These are phyloP conservation scores for Syrista parreyssii DNA, from an alignment of 2,888 invertebrate species.

Conservation along the genomic window DNA sequence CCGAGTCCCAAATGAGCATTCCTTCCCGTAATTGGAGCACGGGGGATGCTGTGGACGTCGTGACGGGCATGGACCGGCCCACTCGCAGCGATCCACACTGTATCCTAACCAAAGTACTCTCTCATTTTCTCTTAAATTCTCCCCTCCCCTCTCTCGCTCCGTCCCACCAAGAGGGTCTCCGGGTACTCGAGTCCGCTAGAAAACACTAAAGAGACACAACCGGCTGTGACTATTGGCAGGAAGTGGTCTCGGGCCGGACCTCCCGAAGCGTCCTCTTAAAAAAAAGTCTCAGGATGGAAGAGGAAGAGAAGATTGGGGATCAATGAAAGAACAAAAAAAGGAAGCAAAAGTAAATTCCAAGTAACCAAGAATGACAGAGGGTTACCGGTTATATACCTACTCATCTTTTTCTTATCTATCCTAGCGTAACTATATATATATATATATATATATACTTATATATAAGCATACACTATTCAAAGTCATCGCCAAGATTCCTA, in stretches of 20 bases:
- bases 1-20: constrained; percentile 59
- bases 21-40: constrained; percentile 60
- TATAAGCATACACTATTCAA: neutral
- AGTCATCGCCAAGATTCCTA: neutral
- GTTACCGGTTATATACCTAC: neutral
- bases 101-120: neutral
- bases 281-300: neutral
- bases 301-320: neutral
- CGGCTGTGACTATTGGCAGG: constrained; percentile 23
- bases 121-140: neutral
- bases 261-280: constrained; percentile 24
- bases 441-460: too few relatives aligned
- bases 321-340: neutral
- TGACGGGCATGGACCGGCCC: neutral
- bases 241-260: constrained; percentile 31
- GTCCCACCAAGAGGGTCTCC: neutral
- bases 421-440: neutral
- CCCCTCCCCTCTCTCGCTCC: neutral
- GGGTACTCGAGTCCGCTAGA: neutral
- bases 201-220: constrained; percentile 5
- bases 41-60: constrained; percentile 37
- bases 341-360: neutral
- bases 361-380: neutral
- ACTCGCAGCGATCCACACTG: neutral
- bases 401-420: neutral